Base-by-base conservation (phyloP, 1,140 invertebrate genomes). In the Rhizoglyphus robini region DNA sequence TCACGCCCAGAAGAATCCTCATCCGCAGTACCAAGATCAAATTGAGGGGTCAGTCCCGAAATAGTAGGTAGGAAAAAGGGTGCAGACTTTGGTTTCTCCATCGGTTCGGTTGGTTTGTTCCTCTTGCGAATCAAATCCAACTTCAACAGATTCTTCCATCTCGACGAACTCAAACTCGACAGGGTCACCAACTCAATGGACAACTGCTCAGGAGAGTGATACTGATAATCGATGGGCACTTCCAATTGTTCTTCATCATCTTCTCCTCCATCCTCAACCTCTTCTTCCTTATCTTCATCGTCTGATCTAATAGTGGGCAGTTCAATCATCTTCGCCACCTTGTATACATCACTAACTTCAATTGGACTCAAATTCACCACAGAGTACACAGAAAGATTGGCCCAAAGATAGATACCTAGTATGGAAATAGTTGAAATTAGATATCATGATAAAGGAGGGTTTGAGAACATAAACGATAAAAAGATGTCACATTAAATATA, bases 51-150 rank as follows among this genome's bases (percentile, higher is more conserved):
- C 13, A 94, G 75, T 1, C 88, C 88, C 0, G 88, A 82, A 63
- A 94, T 80, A 0, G 91, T 94, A 0, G 93, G 91, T 38, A 99
- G 75, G 74, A 98, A 97, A 78, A 99, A 99, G 0, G 94, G 94
- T 0, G 92, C 91, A 29, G 82, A 81, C 78, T 90, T 88, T 0
- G 87, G 84, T 0, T 81, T 80, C 72, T 91, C 90, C 0, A 84
- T 79, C 4, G 88, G 79, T 57, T 86, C 84, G 76, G 86, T 90
- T 0, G 93, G 92, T 74, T 94, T 96, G 75, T 98, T 97, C 68
- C 88, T 80, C 68, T 74, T 69, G 76, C 78, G 68, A 1, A 98
- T 88, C 1, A 88, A 76, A 71, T 97, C 92, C 48, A 98, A 79
- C 75, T 93, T 84, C 0, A 97, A 77, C 3, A 99, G 76, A 78